A percentile compares a stretch with the other conserved stretches of the same genome.
phyloP scores from a whole-genome alignment of 2,888 invertebrate genomes.

The Dasypolia templi region DNA sequence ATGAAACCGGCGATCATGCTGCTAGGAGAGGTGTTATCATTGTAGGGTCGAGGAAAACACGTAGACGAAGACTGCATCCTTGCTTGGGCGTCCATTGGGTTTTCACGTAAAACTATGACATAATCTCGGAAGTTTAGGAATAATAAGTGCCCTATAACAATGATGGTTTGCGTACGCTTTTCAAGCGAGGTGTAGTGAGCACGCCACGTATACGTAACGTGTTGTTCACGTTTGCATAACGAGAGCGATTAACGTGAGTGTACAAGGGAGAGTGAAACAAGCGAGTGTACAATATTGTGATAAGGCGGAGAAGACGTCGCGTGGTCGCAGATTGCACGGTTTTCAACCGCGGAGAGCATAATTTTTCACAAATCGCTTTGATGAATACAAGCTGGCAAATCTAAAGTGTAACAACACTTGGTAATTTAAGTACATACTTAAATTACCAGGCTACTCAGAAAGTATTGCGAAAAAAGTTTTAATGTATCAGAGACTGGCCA shows the following conservation, averaged over 20 bases:
- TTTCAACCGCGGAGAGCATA: no score
- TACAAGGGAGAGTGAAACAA: neutral
- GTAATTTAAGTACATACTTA: no score
- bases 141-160: neutral
- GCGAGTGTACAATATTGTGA: neutral
- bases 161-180: neutral
- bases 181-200: neutral
- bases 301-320: neutral
- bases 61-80: neutral
- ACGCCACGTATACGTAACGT: neutral
- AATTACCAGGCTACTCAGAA: no score
- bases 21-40: neutral
- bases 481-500: no score
- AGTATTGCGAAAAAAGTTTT: no score
- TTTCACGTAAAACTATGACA: no score
- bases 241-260: neutral
- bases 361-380: neutral
- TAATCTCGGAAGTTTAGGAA: neutral
- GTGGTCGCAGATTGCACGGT: neutral
- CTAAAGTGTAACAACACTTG: neutral
- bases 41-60: neutral
- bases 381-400: neutral
- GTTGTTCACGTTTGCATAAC: neutral
- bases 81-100: no score
- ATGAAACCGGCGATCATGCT: constrained; percentile 4